Conservation (phyloP, 2,888 invertebrate genomes). For the Eristalinus aeneus region DNA sequence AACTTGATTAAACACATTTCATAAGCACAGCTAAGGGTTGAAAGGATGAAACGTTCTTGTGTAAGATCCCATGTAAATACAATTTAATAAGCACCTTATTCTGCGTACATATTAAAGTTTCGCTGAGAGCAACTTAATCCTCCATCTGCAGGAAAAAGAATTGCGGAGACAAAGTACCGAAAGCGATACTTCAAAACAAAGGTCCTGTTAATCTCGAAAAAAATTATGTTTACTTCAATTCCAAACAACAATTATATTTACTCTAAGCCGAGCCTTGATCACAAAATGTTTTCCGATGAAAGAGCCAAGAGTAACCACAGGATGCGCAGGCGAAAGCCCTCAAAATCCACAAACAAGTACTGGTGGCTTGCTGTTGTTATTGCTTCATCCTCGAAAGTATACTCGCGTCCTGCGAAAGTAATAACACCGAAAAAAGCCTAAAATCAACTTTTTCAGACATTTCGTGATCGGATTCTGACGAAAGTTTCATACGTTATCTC, state of each 20-base stretch:
- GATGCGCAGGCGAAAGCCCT: neutral
- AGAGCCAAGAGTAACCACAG: slow-evolving; percentile 22
- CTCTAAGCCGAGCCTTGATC: slow-evolving; percentile 17
- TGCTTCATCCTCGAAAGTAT: slow-evolving; percentile 1
- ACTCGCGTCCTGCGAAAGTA: slow-evolving; percentile 26
- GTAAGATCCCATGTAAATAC: too few species aligned
- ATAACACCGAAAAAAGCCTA: slow-evolving; percentile 53
- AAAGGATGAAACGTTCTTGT: too few species aligned
- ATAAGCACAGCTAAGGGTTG: too few species aligned
- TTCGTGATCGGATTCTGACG: slow-evolving; percentile 65
- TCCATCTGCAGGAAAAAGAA: neutral
- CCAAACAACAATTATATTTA: slow-evolving; percentile 20
- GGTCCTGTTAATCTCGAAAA: neutral
- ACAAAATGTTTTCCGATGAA: neutral
- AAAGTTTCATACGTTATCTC: slow-evolving; percentile 53
- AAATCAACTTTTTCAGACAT: slow-evolving; percentile 67
- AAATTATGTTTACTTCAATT: slow-evolving; percentile 16
- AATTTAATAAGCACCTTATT: neutral
- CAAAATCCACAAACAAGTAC: neutral
- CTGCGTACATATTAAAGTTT: neutral
- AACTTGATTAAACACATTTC: too few species aligned
- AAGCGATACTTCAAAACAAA: neutral
- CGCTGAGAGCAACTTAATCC: neutral
- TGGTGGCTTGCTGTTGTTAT: neutral
- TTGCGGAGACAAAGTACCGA: neutral